Base-by-base conservation (phyloP, 2,888 invertebrate genomes). In the Thera obeliscata region DNA sequence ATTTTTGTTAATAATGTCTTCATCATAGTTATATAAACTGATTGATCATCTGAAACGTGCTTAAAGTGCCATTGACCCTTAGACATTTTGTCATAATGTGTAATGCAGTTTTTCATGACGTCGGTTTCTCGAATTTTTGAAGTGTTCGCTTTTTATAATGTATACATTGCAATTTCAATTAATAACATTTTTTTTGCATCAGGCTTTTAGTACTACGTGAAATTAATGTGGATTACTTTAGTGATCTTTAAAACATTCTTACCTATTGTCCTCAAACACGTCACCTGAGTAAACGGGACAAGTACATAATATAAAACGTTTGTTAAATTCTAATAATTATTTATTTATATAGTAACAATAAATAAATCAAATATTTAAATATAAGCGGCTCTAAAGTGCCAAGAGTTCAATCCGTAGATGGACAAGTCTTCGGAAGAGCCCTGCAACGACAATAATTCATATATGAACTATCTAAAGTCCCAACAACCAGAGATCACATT, bases 311-410 rank as follows among this genome's bases (percentile, higher is more conserved):
- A 35, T 43, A 52, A 22, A 61, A 48, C n/a, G 48, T 33, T n/a
- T 35, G 8, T 55, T n/a, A 48, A 12, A n/a, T 46, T 41, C 41
- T 49, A 56, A 56, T 62, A 1, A 38, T 3, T 38, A n/a, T 48
- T 33, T 52, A 46, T 48, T 57, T 38, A 57, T 57, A 50, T 54
- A n/a, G 6, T 33, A 46, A 9, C 11, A 48, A 54, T 46, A 59
- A 55, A 58, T 55, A 54, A 48, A 4, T 2, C 36, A 54, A 38
- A 46, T 43, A 43, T 8, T 56, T 66, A 66, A 46, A 56, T 66
- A 65, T 75, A 80, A 61, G 75, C 74, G 67, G 71, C 72, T 54
- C 68, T 70, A 60, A 71, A 76, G 64, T 70, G 70, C 61, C 74
- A 69, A 11, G 71, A 60, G 55, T 75, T 67, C 64, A 76, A 67